Percentiles rank a stretch among this genome's conserved stretches.
These are phyloP conservation scores for Melanostoma scalare DNA, from an alignment of 2,888 invertebrate genomes.

Conservation along the genomic window DNA sequence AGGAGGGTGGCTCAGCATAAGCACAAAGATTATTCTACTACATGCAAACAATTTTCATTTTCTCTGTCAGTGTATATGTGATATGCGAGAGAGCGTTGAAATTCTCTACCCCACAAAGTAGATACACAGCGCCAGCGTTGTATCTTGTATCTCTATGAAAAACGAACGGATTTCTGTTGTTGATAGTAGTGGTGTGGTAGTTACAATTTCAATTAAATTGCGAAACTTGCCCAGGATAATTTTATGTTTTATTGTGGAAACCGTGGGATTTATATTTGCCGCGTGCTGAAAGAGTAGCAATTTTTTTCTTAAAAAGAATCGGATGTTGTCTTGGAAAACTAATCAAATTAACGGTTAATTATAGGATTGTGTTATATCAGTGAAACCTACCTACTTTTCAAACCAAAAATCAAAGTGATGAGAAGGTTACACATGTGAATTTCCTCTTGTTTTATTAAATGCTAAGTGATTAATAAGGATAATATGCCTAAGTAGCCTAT, in stretches of 20 bases:
- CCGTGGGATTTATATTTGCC: conserved; percentile 57
- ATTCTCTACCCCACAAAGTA: conserved; percentile 1
- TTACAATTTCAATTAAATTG: conserved; percentile 65
- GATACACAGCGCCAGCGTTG: background rate
- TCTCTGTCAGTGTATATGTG: conserved; percentile 39
- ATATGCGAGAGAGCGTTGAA: background rate
- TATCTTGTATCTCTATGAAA: background rate
- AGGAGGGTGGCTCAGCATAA: conserved; percentile 54
- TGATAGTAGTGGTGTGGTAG: conserved; percentile 51
- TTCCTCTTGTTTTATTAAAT: too few relatives aligned
- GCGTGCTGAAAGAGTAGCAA: conserved; percentile 54
- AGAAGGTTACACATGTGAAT: too few relatives aligned
- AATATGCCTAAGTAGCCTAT: too few relatives aligned
- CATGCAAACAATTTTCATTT: conserved; percentile 51
- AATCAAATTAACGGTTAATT: conserved; percentile 32
- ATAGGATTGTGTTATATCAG: background rate
- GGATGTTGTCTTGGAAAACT: conserved; percentile 11
- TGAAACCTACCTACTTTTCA: too few relatives aligned
- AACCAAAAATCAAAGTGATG: too few relatives aligned
- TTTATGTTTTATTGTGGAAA: conserved; percentile 56
- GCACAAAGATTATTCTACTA: background rate
- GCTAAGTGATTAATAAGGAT: too few relatives aligned
- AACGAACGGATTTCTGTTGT: background rate
- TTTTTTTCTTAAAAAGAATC: conserved; percentile 8
- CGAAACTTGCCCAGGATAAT: conserved; percentile 60